These are phyloP conservation scores for Proales similis DNA, from an alignment of 1,140 invertebrate genomes.

Conservation along the genomic window DNA sequence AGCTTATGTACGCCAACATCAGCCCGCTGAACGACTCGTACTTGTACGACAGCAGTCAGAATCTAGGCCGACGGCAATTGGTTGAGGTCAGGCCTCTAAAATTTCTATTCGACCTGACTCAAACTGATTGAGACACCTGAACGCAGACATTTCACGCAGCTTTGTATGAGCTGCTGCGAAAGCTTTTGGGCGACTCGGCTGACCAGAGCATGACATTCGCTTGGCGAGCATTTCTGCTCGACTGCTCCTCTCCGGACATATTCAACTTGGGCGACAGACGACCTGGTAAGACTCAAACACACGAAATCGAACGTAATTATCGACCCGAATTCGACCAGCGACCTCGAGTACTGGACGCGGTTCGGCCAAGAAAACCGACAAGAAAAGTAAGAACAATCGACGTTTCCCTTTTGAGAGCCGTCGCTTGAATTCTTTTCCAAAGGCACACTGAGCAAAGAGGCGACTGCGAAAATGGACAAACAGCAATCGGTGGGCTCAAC, in stretches of 20 bases:
- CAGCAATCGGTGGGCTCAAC: no score
- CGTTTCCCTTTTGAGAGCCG: no score
- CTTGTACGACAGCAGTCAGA: background rate
- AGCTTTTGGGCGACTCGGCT: constrained; percentile 42
- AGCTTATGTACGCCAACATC: constrained; percentile 7
- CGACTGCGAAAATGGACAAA: no score
- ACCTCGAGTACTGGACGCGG: constrained; percentile 44
- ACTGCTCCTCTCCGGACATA: constrained; percentile 46
- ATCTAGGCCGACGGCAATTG: constrained; percentile 2
- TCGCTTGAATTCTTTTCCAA: no score
- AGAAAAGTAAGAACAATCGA: constrained; percentile 43
- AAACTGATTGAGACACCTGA: background rate
- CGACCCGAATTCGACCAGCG: constrained; percentile 38
- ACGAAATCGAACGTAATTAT: background rate
- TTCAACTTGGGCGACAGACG: constrained; percentile 43
- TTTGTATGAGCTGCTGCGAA: constrained; percentile 46
- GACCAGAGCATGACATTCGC: constrained; percentile 49
- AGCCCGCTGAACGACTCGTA: constrained; percentile 10
- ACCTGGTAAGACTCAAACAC: constrained; percentile 43
- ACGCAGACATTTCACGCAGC: constrained; percentile 48
- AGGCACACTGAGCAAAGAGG: no score
- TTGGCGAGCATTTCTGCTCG: constrained; percentile 48
- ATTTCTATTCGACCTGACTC: background rate
- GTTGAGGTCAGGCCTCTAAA: background rate
- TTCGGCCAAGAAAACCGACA: constrained; percentile 43